phyloP scores from a whole-genome alignment of 2,797 vertebrate species.

The Meda fulgida region DNA sequence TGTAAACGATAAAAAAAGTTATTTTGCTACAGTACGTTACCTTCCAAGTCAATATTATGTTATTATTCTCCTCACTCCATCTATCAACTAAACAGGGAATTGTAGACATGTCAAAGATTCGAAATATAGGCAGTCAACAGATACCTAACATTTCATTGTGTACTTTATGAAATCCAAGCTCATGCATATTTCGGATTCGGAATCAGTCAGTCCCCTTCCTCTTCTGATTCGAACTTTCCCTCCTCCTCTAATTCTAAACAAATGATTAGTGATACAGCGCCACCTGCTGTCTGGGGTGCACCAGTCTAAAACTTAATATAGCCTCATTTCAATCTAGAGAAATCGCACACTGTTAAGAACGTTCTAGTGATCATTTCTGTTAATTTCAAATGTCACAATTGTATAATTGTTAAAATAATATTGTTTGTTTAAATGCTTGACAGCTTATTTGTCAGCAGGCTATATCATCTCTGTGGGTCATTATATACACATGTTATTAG shows the following conservation, averaged over 20 bases:
- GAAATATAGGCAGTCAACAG: neutral
- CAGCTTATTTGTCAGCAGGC: neutral
- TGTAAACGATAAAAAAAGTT: neutral
- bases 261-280: neutral
- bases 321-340: neutral
- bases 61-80: constrained; percentile 64
- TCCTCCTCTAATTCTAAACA: neutral
- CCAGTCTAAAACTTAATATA: neutral
- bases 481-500: neutral
- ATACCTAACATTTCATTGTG: neutral
- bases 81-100: constrained; percentile 36
- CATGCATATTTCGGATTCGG: neutral
- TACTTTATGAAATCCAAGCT: neutral
- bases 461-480: neutral
- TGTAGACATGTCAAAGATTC: constrained; percentile 33
- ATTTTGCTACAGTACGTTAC: constrained; percentile 35
- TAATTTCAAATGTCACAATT: neutral
- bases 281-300: constrained; percentile 41
- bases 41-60: constrained; percentile 60
- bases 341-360: neutral
- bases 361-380: neutral
- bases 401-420: neutral
- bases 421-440: neutral
- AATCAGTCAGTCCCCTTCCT: neutral
- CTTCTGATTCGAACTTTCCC: constrained; percentile 42